Evolutionary conservation across 2,888 invertebrate genomes (phyloP).

Genomic region (Dynastes tityus): DNA sequence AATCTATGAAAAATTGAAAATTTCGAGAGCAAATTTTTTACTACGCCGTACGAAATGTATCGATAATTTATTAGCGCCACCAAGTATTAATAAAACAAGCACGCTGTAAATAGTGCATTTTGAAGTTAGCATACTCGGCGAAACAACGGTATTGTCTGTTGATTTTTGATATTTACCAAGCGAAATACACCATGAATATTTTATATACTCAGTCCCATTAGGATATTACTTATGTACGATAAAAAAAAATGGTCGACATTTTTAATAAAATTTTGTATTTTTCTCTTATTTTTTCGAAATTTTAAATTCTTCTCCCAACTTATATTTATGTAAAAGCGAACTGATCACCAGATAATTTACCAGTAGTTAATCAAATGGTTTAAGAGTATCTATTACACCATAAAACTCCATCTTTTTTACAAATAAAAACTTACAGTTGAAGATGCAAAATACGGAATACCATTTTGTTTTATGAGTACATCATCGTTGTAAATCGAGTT

Average conservation of each 20-base stretch:
- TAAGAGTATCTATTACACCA: too few species aligned
- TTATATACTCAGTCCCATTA: constrained; percentile 28
- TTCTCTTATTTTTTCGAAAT: too few species aligned
- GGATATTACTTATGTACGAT: constrained; percentile 1
- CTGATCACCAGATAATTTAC: too few species aligned
- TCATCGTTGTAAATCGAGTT: too few species aligned
- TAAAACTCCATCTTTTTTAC: too few species aligned
- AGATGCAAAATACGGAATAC: too few species aligned
- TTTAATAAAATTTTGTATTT: constrained; percentile 45
- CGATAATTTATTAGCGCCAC: constrained; percentile 36
- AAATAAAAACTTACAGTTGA: too few species aligned
- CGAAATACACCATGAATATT: constrained; percentile 15
- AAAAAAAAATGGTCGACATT: constrained; percentile 51
- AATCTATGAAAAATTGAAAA: constrained; percentile 35
- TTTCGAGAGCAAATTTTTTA: constrained; percentile 3
- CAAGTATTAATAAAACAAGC: constrained; percentile 35
- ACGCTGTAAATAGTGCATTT: constrained; percentile 33
- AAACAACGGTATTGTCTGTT: constrained; percentile 4
- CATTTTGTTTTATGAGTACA: too few species aligned
- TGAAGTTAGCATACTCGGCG: constrained; percentile 24
- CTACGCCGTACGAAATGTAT: constrained; percentile 1
- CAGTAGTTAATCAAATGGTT: too few species aligned
- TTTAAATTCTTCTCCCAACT: too few species aligned
- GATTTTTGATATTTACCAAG: not conserved
- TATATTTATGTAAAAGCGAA: too few species aligned